Percentiles rank a stretch among this genome's conserved stretches.
These are phyloP conservation scores for Drosophila formosana DNA, from an alignment of 2,888 invertebrate species.

Conservation along the genomic window DNA sequence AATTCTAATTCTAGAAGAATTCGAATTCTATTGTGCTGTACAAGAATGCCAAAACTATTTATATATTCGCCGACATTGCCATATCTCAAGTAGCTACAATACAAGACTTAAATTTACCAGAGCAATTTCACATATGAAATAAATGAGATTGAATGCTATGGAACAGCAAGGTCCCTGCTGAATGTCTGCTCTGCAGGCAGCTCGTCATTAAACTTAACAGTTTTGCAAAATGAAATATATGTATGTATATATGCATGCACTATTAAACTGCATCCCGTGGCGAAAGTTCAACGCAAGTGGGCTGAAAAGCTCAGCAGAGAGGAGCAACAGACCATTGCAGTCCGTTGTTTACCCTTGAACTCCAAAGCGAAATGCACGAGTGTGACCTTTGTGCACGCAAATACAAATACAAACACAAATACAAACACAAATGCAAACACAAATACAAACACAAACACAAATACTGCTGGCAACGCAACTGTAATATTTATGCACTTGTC, in stretches of 20 bases:
- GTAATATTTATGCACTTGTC: conserved; percentile 50
- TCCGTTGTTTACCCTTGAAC: conserved; percentile 49
- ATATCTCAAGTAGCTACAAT: not conserved
- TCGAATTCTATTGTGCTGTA: not conserved
- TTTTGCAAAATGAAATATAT: not conserved
- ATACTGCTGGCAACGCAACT: too few species aligned
- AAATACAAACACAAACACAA: conserved; percentile 8
- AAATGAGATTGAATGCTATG: too few species aligned
- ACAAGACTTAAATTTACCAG: not conserved
- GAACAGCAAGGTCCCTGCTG: not conserved
- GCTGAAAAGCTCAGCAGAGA: not conserved
- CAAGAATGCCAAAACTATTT: not conserved
- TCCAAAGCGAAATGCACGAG: conserved; percentile 29
- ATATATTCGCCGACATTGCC: not conserved
- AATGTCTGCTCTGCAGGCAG: not conserved
- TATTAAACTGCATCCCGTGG: not conserved
- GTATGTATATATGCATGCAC: too few species aligned
- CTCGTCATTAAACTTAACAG: not conserved
- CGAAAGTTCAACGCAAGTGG: conserved; percentile 5
- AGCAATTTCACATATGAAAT: not conserved
- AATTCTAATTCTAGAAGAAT: not conserved
- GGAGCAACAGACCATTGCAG: not conserved
- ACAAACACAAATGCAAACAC: conserved; percentile 16
- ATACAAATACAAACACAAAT: conserved; percentile 5
- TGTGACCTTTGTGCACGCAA: conserved; percentile 44